Conservation (phyloP, 2,888 invertebrate species). For the Stomorhina lunata region DNA sequence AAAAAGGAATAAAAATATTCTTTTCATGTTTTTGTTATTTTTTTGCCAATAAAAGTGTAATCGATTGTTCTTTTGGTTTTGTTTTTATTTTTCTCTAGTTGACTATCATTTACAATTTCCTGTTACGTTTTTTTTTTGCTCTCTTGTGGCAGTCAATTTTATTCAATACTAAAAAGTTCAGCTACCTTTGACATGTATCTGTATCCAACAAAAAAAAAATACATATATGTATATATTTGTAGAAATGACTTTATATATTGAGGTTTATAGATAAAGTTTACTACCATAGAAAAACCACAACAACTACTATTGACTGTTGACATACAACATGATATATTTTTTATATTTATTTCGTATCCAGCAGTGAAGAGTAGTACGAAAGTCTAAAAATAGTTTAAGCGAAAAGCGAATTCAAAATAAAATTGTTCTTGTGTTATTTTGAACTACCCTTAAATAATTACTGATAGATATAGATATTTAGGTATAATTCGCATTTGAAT, state of each 20-base stretch:
- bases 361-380: too few species aligned
- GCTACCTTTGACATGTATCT: conserved; percentile 62
- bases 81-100: neutral
- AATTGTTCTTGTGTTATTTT: neutral
- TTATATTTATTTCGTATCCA: conserved; percentile 2
- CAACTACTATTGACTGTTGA: conserved; percentile 29
- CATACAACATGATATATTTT: conserved; percentile 1
- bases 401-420: neutral
- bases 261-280: conserved; percentile 31
- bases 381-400: conserved; percentile 35
- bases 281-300: conserved; percentile 14
- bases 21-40: neutral
- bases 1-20: neutral
- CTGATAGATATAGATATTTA: neutral
- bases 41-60: conserved; percentile 14
- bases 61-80: conserved; percentile 26
- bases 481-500: too few species aligned
- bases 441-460: conserved; percentile 5
- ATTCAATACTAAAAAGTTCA: conserved; percentile 51
- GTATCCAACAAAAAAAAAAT: neutral
- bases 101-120: conserved; percentile 14
- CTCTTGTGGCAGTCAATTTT: conserved; percentile 6
- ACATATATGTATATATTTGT: neutral
- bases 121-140: conserved; percentile 12
- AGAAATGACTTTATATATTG: neutral